These are phyloP conservation scores for Aleiodes alternator DNA, from an alignment of 2,888 invertebrate genomes.

Conservation along the genomic window DNA sequence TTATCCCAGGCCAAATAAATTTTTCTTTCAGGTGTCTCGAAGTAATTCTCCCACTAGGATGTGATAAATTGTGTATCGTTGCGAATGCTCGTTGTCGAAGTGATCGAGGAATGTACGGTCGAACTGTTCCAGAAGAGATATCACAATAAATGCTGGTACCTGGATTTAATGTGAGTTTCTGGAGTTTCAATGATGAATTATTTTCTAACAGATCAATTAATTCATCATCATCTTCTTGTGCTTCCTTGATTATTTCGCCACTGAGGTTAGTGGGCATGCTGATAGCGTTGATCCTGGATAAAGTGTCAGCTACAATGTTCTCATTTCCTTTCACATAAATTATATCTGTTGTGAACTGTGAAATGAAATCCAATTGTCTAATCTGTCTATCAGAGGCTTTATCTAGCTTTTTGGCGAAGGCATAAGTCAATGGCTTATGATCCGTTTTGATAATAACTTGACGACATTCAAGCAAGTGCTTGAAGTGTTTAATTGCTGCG, in stretches of 20 bases:
- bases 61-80: neutral
- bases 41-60: conserved; percentile 39
- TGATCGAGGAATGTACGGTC: neutral
- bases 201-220: neutral
- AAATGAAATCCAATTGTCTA: conserved; percentile 7
- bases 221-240: conserved; percentile 1
- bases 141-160: neutral
- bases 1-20: conserved; percentile 59
- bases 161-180: neutral
- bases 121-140: neutral
- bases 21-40: conserved; percentile 47
- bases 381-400: neutral
- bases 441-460: neutral
- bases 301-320: conserved; percentile 41
- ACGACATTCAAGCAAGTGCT: conserved; percentile 3
- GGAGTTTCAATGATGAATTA: neutral
- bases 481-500: conserved; percentile 17
- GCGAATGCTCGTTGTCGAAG: neutral
- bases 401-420: neutral
- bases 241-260: neutral
- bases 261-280: neutral
- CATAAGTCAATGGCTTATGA: conserved; percentile 13
- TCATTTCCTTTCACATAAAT: conserved; percentile 33
- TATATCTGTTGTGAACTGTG: conserved; percentile 28
- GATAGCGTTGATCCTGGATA: conserved; percentile 11